Percentiles rank a stretch among this genome's conserved stretches.
These are phyloP conservation scores for Tipula lateralis DNA, from an alignment of 2,888 invertebrate genomes.

Conservation along the genomic window DNA sequence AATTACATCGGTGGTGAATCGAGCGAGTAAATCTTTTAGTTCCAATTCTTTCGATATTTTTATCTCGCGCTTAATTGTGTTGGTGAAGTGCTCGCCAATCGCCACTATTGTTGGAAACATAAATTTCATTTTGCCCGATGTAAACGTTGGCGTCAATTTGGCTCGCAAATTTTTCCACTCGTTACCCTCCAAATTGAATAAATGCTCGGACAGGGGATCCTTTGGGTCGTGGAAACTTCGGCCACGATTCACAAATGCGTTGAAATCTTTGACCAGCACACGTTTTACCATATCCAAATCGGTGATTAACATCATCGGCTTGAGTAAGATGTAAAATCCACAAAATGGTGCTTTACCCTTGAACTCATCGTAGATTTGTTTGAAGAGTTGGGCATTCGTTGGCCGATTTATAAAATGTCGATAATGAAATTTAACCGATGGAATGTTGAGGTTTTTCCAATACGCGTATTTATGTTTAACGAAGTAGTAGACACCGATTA, in stretches of 20 bases:
- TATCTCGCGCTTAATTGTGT: constrained; percentile 15
- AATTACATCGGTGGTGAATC: constrained; percentile 52
- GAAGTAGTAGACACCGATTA: neutral
- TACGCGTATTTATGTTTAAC: constrained; percentile 46
- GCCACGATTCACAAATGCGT: constrained; percentile 39
- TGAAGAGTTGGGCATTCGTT: neutral
- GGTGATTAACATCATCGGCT: constrained; percentile 35
- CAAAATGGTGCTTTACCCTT: constrained; percentile 31
- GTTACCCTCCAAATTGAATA: constrained; percentile 40
- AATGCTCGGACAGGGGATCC: constrained; percentile 39
- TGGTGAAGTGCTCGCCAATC: neutral
- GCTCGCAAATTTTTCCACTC: constrained; percentile 49
- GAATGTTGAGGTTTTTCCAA: constrained; percentile 52
- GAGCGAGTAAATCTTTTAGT: constrained; percentile 46
- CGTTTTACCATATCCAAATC: constrained; percentile 45
- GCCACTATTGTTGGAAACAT: constrained; percentile 46
- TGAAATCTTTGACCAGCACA: constrained; percentile 40
- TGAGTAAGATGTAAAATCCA: constrained; percentile 33
- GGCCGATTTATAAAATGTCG: neutral
- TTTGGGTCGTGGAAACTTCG: constrained; percentile 37
- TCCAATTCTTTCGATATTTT: constrained; percentile 40
- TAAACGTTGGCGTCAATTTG: constrained; percentile 51
- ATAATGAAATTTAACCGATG: neutral
- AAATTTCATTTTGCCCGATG: constrained; percentile 51
- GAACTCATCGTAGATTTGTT: constrained; percentile 31